These are phyloP conservation scores for Centropus unirufus DNA, from an alignment of 2,113 vertebrate genomes.

Conservation along the genomic window DNA sequence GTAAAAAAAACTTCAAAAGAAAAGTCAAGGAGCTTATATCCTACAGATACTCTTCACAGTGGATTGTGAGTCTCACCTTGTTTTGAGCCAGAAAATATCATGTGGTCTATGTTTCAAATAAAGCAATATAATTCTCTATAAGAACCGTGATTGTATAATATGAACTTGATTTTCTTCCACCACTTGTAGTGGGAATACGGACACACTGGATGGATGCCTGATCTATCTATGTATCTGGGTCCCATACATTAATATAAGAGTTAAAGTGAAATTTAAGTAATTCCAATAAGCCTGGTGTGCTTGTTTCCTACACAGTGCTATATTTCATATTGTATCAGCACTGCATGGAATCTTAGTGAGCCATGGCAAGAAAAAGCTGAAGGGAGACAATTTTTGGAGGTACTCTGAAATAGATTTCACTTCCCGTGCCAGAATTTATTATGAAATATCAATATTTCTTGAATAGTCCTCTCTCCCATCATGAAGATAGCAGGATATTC, in stretches of 20 bases:
- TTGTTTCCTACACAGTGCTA: background rate
- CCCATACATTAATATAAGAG: background rate
- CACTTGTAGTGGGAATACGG: background rate
- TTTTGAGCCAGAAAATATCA: background rate
- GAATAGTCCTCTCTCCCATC: background rate
- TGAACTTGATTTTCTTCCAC: background rate
- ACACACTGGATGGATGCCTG: background rate
- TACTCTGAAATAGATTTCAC: background rate
- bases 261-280: background rate
- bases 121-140: background rate
- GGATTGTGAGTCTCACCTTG: background rate
- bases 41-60: background rate
- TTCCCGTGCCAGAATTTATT: background rate
- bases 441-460: background rate
- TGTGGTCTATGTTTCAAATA: background rate
- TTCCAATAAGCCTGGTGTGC: background rate
- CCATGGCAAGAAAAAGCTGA: background rate
- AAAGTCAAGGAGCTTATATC: background rate
- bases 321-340: background rate
- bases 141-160: background rate
- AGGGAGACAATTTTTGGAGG: background rate
- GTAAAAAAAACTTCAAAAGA: background rate
- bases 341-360: background rate
- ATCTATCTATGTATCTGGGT: background rate
- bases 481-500: background rate